phyloP scores from a whole-genome alignment of 1,140 invertebrate genomes.

The Apis cerana region DNA sequence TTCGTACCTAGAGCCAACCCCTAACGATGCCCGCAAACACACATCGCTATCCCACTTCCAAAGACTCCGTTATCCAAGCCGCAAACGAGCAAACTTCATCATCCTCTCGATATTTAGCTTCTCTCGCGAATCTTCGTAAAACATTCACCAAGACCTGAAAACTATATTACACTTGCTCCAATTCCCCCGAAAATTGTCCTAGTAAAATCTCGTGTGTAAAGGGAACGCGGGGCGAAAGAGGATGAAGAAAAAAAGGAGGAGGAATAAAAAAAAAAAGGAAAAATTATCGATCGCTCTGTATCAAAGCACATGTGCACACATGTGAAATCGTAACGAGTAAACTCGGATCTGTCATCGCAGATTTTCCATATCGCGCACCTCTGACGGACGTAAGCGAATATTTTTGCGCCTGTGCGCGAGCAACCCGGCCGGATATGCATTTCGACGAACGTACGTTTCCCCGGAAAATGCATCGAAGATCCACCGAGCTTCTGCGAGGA shows the following conservation, averaged over 20 bases:
- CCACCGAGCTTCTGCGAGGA: background rate
- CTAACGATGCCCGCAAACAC: background rate
- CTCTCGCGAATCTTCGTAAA: background rate
- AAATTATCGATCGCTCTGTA: background rate
- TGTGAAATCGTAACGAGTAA: background rate
- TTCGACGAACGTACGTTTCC: constrained; percentile 8
- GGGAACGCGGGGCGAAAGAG: no score
- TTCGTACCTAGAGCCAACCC: background rate
- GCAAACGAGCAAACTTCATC: background rate
- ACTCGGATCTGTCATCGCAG: constrained; percentile 27
- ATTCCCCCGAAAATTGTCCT: background rate
- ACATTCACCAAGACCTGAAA: background rate
- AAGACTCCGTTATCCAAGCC: background rate
- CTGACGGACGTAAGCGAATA: constrained; percentile 26
- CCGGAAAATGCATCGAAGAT: constrained; percentile 8
- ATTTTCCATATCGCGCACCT: constrained; percentile 13
- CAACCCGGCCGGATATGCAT: constrained; percentile 13
- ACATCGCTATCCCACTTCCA: background rate
- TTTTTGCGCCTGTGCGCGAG: constrained; percentile 4
- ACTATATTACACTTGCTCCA: background rate
- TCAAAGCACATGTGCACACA: background rate
- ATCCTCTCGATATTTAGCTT: background rate
- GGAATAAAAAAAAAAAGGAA: background rate
- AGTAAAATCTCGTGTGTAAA: no score
- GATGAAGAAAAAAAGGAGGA: background rate